Evolutionary conservation across 2,797 vertebrate genomes (phyloP), one percentile per base, ranked within the genome.

Genomic region (Tauraco hartlaubi): DNA sequence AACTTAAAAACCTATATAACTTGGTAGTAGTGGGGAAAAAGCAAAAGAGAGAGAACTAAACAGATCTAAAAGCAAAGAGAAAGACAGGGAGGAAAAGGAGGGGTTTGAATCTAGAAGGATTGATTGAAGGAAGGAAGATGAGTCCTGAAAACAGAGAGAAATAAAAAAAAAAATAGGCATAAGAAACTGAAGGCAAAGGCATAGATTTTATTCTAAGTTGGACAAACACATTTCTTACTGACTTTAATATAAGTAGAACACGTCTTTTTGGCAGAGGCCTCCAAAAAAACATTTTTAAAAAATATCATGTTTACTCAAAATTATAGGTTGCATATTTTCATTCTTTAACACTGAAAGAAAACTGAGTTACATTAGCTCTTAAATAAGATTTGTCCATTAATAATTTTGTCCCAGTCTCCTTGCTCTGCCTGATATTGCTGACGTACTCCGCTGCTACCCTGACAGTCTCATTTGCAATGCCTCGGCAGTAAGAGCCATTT

Each of bases 401-500:
- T 91, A 95, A 73, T 89, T 96, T 93, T 90, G 75, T 71, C 86
- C 69, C 55, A 71, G 63, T 71, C 86, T 97, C 86, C 91, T 95
- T 94, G 39, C 39, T 79, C 62, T 86, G 52, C 55, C 91, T 91
- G 93, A 82, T 85, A 90, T 31, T 83, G 88, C 64, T 87, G 89
- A 94, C 56, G 49, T 91, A 74, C 56, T 81, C 62, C 78, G 35
- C 92, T 84, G 15, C 75, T 37, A 49, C 51, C 26, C 63, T 88
- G 93, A 68, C 85, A 88, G 49, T 74, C 79, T 82, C 78, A 88
- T 91, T 93, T 96, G 81, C 76, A 95, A 92, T 39, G 78, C 48
- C 72, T 87, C 84, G 73, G 85, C 80, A 95, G 64, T 61, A 78
- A 93, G 58, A 74, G 20, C 23, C 80, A 92, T 81, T 95, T 89